Evolutionary conservation across 2,797 vertebrate species (phyloP).

Genomic region (Margarornis squamiger): DNA sequence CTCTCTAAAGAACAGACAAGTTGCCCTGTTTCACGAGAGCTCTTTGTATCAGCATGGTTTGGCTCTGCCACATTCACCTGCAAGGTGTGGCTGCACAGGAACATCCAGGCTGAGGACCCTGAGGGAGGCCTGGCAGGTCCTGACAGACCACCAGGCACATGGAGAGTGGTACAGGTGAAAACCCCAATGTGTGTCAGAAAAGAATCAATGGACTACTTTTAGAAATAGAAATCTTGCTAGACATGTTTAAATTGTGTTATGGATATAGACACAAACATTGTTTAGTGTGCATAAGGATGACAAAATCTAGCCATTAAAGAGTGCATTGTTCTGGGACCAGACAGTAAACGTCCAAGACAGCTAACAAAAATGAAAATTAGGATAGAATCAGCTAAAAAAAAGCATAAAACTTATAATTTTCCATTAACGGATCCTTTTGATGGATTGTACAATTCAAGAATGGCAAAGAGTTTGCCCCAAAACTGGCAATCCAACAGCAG

Average conservation of each 20-base stretch:
- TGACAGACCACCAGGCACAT: accelerated
- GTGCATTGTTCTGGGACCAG: background rate
- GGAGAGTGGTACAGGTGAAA: background rate
- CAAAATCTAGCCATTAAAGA: background rate
- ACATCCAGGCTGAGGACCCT: accelerated
- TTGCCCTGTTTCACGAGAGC: background rate
- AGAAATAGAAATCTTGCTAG: background rate
- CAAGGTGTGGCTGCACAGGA: background rate
- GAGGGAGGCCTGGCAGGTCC: accelerated
- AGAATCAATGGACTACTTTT: background rate
- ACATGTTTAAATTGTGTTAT: accelerated
- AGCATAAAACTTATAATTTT: background rate
- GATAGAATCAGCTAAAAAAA: no score
- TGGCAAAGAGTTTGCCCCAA: background rate
- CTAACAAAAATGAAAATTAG: background rate
- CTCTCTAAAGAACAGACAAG: background rate
- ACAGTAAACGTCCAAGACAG: background rate
- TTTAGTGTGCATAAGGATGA: background rate
- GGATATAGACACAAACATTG: background rate
- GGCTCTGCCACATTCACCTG: accelerated
- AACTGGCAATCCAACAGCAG: background rate
- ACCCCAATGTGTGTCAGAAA: background rate
- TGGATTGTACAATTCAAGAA: background rate
- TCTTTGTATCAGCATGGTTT: accelerated
- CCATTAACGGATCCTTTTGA: background rate